A percentile compares a stretch with the other conserved stretches of the same genome.
These are phyloP conservation scores for Marcusenius ussheri DNA, from an alignment of 2,113 vertebrate species.

Conservation along the genomic window DNA sequence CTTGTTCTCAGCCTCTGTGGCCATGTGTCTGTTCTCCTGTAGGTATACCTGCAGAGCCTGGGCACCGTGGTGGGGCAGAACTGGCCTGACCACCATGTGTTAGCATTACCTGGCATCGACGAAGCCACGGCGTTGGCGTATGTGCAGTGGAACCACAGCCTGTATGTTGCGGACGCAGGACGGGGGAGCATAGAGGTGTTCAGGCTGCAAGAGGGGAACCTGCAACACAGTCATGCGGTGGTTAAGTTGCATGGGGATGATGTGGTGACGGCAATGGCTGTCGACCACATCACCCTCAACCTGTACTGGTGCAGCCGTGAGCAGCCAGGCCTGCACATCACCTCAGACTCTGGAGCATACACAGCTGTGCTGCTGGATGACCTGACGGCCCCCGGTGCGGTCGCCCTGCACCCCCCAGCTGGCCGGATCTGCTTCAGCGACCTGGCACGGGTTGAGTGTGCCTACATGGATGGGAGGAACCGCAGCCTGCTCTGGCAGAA, in stretches of 20 bases:
- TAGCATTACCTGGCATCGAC: constrained; percentile 60
- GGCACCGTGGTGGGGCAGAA: constrained; percentile 33
- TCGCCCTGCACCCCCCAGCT: constrained; percentile 64
- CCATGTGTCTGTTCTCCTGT: not conserved
- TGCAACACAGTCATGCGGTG: constrained; percentile 28
- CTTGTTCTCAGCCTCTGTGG: not conserved
- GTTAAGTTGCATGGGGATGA: constrained; percentile 57
- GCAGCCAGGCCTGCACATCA: constrained; percentile 58
- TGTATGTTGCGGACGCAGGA: constrained; percentile 65
- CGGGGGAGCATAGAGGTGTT: constrained; percentile 56
- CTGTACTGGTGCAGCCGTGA: constrained; percentile 76
- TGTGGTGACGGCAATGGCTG: constrained; percentile 58
- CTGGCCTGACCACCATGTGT: constrained; percentile 41
- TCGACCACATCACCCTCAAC: constrained; percentile 78
- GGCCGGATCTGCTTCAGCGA: constrained; percentile 72
- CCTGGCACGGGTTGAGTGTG: constrained; percentile 61
- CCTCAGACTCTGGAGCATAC: constrained; percentile 49
- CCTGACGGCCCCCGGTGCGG: constrained; percentile 48
- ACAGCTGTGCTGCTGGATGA: constrained; percentile 55
- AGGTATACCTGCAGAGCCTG: constrained; percentile 74
- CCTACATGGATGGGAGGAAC: constrained; percentile 68
- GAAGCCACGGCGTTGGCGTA: constrained; percentile 67
- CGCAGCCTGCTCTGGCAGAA: constrained; percentile 62
- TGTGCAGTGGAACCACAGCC: constrained; percentile 50
- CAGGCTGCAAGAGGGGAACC: constrained; percentile 59